Conservation (phyloP, 2,113 vertebrate species). For the Bujurquina vittata region DNA sequence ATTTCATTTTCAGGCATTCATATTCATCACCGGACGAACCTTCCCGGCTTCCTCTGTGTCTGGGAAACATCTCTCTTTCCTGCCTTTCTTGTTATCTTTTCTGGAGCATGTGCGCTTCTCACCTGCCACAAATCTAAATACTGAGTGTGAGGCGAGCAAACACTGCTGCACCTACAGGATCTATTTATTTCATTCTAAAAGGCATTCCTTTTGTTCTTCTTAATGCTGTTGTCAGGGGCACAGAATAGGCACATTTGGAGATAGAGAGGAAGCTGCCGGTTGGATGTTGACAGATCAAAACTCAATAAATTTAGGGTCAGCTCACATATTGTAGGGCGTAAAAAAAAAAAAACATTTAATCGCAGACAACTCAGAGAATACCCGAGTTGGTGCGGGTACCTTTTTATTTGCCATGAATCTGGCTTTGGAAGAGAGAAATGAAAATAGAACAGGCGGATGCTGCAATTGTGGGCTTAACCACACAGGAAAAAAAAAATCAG, state of each 20-base stretch:
- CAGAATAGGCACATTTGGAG: conserved; percentile 33
- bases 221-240: neutral
- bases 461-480: conserved; percentile 35
- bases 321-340: conserved; percentile 1
- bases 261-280: conserved; percentile 8
- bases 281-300: conserved; percentile 62
- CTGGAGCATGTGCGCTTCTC: neutral
- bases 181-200: conserved; percentile 7
- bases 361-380: conserved; percentile 14
- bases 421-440: conserved; percentile 8
- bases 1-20: conserved; percentile 72
- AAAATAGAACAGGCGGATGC: conserved; percentile 39
- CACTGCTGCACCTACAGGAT: neutral
- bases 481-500: conserved; percentile 28
- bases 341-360: conserved; percentile 24
- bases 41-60: conserved; percentile 20
- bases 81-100: conserved; percentile 22
- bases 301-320: conserved; percentile 23
- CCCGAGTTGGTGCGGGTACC: neutral
- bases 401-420: conserved; percentile 19
- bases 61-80: conserved; percentile 14
- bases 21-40: conserved; percentile 58
- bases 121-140: conserved; percentile 24
- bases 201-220: conserved; percentile 1
- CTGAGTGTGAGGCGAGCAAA: conserved; percentile 11